phyloP scores from a whole-genome alignment of 2,888 invertebrate genomes.

The Choreutis nemorana region DNA sequence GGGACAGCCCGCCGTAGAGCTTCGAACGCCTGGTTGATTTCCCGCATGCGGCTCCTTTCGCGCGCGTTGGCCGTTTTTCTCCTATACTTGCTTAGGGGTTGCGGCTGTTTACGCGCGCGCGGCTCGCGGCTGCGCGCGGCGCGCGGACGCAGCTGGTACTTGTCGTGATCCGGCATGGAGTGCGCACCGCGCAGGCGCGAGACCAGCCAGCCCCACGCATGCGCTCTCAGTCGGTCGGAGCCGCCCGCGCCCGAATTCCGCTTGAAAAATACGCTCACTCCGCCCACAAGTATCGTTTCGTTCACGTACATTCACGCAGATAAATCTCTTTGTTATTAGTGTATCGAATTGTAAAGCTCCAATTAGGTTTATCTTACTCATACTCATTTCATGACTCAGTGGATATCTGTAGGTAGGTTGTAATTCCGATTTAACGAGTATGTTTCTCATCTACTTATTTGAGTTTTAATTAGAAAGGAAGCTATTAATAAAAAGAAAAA shows the following conservation, averaged over 20 bases:
- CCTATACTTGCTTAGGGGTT: slow-evolving; percentile 86
- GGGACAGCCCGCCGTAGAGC: slow-evolving; percentile 81
- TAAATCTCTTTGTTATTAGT: too few relatives aligned
- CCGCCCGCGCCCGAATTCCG: slow-evolving; percentile 38
- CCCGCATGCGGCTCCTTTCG: slow-evolving; percentile 86
- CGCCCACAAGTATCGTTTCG: slow-evolving; percentile 51
- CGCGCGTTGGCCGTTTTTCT: slow-evolving; percentile 90
- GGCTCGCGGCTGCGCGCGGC: slow-evolving; percentile 56
- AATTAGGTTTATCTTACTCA: too few relatives aligned
- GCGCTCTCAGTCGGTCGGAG: slow-evolving; percentile 25
- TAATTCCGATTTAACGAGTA: too few relatives aligned
- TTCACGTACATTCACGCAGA: slow-evolving; percentile 43
- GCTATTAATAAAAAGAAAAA: too few relatives aligned
- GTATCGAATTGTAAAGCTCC: too few relatives aligned
- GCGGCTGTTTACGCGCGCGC: slow-evolving; percentile 70
- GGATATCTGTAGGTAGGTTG: too few relatives aligned
- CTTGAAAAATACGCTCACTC: slow-evolving; percentile 53
- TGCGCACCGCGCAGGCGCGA: slow-evolving; percentile 9
- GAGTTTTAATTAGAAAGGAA: too few relatives aligned
- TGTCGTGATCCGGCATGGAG: slow-evolving; percentile 63
- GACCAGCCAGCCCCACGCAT: slow-evolving; percentile 8
- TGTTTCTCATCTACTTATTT: too few relatives aligned
- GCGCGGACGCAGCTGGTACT: slow-evolving; percentile 62
- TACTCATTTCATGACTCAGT: too few relatives aligned
- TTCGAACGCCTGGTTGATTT: slow-evolving; percentile 91